A percentile compares a stretch with the other conserved stretches of the same genome.
Evolutionary conservation across 2,113 vertebrate genomes (phyloP).

Genomic region (Grus americana): DNA sequence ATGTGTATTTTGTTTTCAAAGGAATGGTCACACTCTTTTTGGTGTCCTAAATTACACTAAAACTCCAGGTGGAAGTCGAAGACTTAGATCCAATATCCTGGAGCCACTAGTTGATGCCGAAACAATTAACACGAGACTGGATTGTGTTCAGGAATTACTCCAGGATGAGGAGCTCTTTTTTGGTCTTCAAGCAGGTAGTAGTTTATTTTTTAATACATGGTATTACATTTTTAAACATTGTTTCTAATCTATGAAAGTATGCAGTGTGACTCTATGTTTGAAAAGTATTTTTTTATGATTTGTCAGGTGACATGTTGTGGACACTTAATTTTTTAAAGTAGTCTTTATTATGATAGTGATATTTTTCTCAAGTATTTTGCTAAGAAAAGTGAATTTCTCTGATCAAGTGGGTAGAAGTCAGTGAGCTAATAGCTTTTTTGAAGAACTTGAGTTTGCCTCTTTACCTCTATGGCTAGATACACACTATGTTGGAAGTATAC

Average conservation of each 20-base stretch:
- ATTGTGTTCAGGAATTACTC: constrained; percentile 90
- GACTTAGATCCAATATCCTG: constrained; percentile 92
- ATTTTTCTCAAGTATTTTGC: not conserved
- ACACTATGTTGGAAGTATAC: not conserved
- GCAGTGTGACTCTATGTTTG: not conserved
- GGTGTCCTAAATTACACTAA: constrained; percentile 94
- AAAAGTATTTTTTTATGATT: not conserved
- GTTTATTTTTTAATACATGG: not conserved
- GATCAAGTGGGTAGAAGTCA: not conserved
- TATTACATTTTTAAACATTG: not conserved
- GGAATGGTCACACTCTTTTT: constrained; percentile 88
- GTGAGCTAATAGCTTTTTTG: not conserved
- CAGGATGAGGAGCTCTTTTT: constrained; percentile 93
- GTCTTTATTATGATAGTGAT: not conserved
- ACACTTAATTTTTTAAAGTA: not conserved
- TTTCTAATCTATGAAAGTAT: not conserved
- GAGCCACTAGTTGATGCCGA: constrained; percentile 89
- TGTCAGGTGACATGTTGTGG: not conserved
- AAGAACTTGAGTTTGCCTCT: not conserved
- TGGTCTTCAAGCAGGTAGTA: constrained; percentile 86
- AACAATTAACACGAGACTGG: constrained; percentile 90
- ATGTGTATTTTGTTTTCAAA: constrained; percentile 68
- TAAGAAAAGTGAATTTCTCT: not conserved
- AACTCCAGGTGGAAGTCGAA: constrained; percentile 90
- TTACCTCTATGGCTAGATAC: not conserved